phyloP scores from a whole-genome alignment of 2,888 invertebrate species.

The Drosophila suboccidentalis region DNA sequence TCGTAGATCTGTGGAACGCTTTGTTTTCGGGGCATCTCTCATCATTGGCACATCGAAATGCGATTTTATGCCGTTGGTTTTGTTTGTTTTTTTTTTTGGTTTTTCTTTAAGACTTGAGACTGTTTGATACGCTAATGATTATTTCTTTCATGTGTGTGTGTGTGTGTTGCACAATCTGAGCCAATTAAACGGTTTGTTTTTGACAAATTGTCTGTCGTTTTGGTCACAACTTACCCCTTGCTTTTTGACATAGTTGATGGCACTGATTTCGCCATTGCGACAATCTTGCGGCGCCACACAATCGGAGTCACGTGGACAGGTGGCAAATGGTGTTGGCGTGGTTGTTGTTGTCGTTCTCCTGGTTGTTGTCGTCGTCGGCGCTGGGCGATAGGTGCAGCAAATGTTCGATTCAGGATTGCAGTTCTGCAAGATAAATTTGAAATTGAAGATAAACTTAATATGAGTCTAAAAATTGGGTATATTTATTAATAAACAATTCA shows the following conservation, averaged over 20 bases:
- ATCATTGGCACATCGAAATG: conserved; percentile 68
- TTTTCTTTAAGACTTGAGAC: conserved; percentile 22
- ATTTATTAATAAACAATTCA: no score
- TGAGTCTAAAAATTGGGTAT: no score
- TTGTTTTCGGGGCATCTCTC: conserved; percentile 57
- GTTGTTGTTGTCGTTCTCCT: conserved; percentile 74
- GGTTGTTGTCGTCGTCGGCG: conserved; percentile 66
- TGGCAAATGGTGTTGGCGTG: conserved; percentile 73
- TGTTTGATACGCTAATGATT: conserved; percentile 56
- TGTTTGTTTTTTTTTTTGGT: conserved; percentile 25
- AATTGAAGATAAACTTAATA: neutral
- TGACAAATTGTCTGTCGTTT: conserved; percentile 31
- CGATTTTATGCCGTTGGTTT: conserved; percentile 46
- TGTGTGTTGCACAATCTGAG: conserved; percentile 37
- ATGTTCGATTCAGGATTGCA: conserved; percentile 85
- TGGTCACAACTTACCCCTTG: conserved; percentile 80
- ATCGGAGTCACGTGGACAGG: conserved; percentile 80
- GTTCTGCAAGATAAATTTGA: conserved; percentile 79
- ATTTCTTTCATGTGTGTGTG: conserved; percentile 26
- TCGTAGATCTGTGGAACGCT: conserved; percentile 36
- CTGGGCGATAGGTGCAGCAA: conserved; percentile 85
- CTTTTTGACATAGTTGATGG: conserved; percentile 79
- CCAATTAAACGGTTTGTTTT: conserved; percentile 34
- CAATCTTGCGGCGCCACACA: conserved; percentile 84
- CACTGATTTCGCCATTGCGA: conserved; percentile 82